Evolutionary conservation across 2,888 invertebrate genomes (phyloP), one percentile per base, ranked within the genome.

Genomic region (Furcula furcula): DNA sequence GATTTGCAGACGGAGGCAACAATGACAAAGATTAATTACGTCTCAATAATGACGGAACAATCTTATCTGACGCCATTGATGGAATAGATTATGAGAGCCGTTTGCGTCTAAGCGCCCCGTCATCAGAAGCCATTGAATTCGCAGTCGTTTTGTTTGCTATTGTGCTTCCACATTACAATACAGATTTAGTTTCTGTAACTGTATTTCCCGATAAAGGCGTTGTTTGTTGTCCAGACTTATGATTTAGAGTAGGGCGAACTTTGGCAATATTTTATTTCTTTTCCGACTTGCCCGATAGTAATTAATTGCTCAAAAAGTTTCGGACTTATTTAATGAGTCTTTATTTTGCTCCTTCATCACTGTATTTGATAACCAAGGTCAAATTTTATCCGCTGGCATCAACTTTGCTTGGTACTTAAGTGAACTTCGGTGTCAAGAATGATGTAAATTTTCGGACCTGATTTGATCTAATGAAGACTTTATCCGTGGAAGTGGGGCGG

Each of bases 21-120:
- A 74, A 71, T 70, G 80, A 76, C 76, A 69, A 67, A 74, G 83
- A 82, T 83, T 84, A 83, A 82, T 82, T 81, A 80, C 70, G 58
- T 58, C 60, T 68, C 72, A 76, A 76, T 80, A 76, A 77, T 70
- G 76, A 73, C 64, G 63, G 64, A 58, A 76, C 76, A 71, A 72
- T 71, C 68, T 73, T 76, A 76, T 76, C 72, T 66, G 62, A 59
- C 63, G 65, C 64, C 62, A 71, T 69, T 68, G 72, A 77, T 72
- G 57, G 67, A 61, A 62, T 65, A 69, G 66, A 72, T 70, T 67
- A 71, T 65, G 63, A 64, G 64, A 57, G 49, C 58, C 57, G 57
- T 64, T 64, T 62, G 63, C 48, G 48, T 53, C 53, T 58, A 57
- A 66, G 47, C 55, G 63, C 54, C 46, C 31, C 52, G 62, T 71